These are phyloP conservation scores for Drosophila auraria DNA, from an alignment of 1,140 invertebrate genomes.

Conservation along the genomic window DNA sequence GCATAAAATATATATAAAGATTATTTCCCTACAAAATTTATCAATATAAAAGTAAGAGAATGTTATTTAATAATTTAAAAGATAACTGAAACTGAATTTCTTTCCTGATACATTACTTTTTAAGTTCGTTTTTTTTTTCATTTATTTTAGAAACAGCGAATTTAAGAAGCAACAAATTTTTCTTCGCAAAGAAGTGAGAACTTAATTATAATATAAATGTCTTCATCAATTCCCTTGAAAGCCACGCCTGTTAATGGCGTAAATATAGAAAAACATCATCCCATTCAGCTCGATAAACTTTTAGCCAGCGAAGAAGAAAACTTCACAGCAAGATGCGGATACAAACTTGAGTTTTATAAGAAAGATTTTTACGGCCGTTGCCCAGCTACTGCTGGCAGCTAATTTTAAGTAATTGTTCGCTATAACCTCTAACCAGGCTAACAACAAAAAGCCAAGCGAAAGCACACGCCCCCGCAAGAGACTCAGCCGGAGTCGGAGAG, in stretches of 20 bases:
- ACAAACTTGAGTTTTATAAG: conserved; percentile 46
- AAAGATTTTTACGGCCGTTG: conserved; percentile 42
- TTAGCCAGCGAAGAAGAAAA: conserved; percentile 34
- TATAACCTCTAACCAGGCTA: conserved; percentile 64
- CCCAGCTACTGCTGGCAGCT: conserved; percentile 51
- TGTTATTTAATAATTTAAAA: too few relatives aligned
- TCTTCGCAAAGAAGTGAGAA: neutral
- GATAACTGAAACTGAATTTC: too few relatives aligned
- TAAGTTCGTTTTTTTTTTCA: neutral
- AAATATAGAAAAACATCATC: conserved; percentile 27
- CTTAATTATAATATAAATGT: conserved; percentile 6
- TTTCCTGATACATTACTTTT: too few relatives aligned
- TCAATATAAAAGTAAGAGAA: too few relatives aligned
- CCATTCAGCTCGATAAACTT: conserved; percentile 47
- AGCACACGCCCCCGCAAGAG: conserved; percentile 62
- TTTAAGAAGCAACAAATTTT: neutral
- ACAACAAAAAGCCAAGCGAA: conserved; percentile 44
- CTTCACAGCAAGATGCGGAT: conserved; percentile 9
- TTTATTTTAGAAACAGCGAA: neutral
- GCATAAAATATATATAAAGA: too few relatives aligned
- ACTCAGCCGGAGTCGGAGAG: conserved; percentile 13
- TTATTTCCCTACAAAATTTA: too few relatives aligned
- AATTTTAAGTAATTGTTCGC: conserved; percentile 78
- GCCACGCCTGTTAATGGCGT: conserved; percentile 11
- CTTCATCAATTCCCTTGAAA: neutral